Conservation (phyloP, 2,888 invertebrate genomes). For the Heliconius sara region DNA sequence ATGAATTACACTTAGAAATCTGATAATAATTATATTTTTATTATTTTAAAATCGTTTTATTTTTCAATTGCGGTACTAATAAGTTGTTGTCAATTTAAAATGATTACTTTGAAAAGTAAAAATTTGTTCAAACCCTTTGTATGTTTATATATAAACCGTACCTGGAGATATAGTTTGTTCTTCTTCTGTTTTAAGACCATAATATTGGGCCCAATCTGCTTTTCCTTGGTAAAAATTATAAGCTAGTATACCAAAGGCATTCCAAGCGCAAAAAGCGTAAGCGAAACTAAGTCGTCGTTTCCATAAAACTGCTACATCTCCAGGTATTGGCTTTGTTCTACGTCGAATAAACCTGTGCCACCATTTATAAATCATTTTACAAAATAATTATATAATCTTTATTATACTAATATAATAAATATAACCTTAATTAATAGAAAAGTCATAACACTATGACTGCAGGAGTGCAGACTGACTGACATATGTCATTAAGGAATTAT, state of each 20-base stretch:
- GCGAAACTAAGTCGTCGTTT: slow-evolving; percentile 85
- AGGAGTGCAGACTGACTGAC: background rate
- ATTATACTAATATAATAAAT: slow-evolving; percentile 13
- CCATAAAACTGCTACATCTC: slow-evolving; percentile 82
- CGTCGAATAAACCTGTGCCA: slow-evolving; percentile 73
- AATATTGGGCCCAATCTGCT: slow-evolving; percentile 87
- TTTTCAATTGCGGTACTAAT: too few species aligned
- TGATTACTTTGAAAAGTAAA: too few species aligned
- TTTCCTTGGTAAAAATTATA: slow-evolving; percentile 85
- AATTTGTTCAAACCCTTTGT: too few species aligned
- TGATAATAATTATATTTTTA: too few species aligned
- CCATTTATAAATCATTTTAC: slow-evolving; percentile 70
- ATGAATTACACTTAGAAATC: too few species aligned
- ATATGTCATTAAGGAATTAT: background rate
- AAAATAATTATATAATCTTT: slow-evolving; percentile 36
- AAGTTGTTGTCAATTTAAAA: too few species aligned
- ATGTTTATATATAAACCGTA: slow-evolving; percentile 54
- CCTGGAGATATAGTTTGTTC: slow-evolving; percentile 84
- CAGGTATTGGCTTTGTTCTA: slow-evolving; percentile 73
- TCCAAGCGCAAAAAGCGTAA: slow-evolving; percentile 88
- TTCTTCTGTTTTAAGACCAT: slow-evolving; percentile 86
- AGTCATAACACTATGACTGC: background rate
- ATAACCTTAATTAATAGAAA: background rate
- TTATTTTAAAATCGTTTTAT: too few species aligned
- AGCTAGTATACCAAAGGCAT: slow-evolving; percentile 86